Evolutionary conservation across 2,113 vertebrate genomes (phyloP).

Genomic region (Triplophysa tibetana): DNA sequence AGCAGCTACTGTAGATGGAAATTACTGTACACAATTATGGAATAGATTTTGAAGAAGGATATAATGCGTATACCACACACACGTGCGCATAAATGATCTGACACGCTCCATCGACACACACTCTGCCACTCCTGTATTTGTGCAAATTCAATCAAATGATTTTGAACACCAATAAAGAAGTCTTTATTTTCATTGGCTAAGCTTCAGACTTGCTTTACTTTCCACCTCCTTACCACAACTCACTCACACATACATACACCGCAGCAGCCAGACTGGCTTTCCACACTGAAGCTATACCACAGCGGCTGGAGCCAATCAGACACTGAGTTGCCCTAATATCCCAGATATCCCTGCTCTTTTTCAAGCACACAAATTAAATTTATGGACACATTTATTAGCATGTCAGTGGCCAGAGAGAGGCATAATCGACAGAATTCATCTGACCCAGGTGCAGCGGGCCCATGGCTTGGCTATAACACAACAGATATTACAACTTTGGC

Average conservation of each 20-base stretch:
- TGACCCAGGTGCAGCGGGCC: slow-evolving; percentile 75
- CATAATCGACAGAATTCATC: slow-evolving; percentile 93
- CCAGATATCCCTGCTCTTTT: slow-evolving; percentile 95
- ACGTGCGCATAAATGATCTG: slow-evolving; percentile 18
- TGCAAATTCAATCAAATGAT: slow-evolving; percentile 94
- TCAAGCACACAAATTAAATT: slow-evolving; percentile 97
- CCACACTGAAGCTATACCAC: slow-evolving; percentile 91
- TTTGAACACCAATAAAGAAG: slow-evolving; percentile 93
- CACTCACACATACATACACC: slow-evolving; percentile 61
- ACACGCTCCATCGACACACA: slow-evolving; percentile 47
- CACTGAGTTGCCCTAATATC: slow-evolving; percentile 94
- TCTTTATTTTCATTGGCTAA: slow-evolving; percentile 93
- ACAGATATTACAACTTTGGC: slow-evolving; percentile 72
- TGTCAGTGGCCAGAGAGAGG: slow-evolving; percentile 92
- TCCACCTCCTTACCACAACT: slow-evolving; percentile 37
- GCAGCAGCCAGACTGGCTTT: slow-evolving; percentile 89
- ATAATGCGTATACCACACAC: slow-evolving; percentile 1
- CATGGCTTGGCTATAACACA: slow-evolving; percentile 69
- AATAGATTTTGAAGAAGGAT: slow-evolving; percentile 20
- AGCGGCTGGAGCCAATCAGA: slow-evolving; percentile 96
- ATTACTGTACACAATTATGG: background rate
- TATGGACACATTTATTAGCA: slow-evolving; percentile 99
- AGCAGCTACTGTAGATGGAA: slow-evolving; percentile 47
- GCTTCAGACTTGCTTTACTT: slow-evolving; percentile 33
- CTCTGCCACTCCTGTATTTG: slow-evolving; percentile 77